Conservation (phyloP, 2,113 vertebrate genomes). For the Cavia aperea region DNA sequence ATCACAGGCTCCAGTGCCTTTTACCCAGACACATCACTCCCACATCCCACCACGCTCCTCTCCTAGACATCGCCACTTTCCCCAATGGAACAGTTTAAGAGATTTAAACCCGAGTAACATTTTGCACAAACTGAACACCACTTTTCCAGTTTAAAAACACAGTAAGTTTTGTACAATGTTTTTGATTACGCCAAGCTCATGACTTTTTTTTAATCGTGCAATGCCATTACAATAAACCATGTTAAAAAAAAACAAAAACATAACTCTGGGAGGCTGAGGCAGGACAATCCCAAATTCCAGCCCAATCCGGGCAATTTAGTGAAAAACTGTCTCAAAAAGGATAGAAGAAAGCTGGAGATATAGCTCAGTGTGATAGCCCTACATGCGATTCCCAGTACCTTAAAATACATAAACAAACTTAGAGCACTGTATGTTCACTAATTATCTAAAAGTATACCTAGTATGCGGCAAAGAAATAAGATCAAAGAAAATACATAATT, state of each 20-base stretch:
- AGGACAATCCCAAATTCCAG: neutral
- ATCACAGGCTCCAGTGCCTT: neutral
- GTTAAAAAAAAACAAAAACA: neutral
- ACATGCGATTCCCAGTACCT: neutral
- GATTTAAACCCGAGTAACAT: neutral
- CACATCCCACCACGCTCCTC: neutral
- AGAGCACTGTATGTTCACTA: neutral
- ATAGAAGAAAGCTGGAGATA: neutral
- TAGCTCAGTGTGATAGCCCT: neutral
- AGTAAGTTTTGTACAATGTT: neutral
- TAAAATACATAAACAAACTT: slow-evolving; percentile 16
- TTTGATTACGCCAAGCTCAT: neutral
- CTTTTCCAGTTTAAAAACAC: slow-evolving; percentile 22
- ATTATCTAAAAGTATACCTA: slow-evolving; percentile 28
- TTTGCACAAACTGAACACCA: neutral
- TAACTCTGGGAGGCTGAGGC: neutral
- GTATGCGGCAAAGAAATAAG: neutral
- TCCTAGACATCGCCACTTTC: neutral
- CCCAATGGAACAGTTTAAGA: neutral
- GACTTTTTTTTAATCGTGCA: neutral
- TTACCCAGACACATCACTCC: neutral
- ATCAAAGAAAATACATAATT: neutral
- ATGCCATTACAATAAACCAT: neutral
- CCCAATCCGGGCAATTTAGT: neutral
- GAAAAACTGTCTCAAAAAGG: neutral